Percentiles rank a stretch among this genome's conserved stretches.
Evolutionary conservation across 2,113 vertebrate species (phyloP).

Genomic region (Mixornis gularis): DNA sequence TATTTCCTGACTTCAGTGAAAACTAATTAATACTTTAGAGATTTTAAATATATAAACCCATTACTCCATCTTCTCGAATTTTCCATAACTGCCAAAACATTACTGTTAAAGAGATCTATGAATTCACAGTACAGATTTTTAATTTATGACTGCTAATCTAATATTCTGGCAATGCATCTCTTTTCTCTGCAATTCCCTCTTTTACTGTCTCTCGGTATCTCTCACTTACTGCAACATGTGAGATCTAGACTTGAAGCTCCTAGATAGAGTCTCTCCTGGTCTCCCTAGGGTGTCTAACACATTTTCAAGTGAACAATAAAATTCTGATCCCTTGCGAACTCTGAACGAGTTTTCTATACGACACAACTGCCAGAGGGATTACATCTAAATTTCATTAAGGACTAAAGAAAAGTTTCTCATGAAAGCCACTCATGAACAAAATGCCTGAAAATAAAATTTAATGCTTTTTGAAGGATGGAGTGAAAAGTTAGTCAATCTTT

Average conservation of each 20-base stretch:
- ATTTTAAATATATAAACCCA: not conserved
- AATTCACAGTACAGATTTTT: constrained; percentile 27
- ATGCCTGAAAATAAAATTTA: not conserved
- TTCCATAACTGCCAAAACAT: constrained; percentile 1
- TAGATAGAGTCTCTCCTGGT: not conserved
- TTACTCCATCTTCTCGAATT: not conserved
- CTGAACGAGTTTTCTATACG: constrained; percentile 23
- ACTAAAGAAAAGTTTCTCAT: not conserved
- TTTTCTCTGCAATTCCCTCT: not conserved
- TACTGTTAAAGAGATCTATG: constrained; percentile 13
- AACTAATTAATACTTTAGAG: constrained; percentile 3
- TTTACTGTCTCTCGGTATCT: not conserved
- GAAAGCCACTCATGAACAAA: not conserved
- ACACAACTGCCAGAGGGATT: not conserved
- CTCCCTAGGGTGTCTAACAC: not conserved
- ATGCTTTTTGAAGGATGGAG: not conserved
- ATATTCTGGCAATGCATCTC: constrained; percentile 17
- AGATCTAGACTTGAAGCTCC: not conserved
- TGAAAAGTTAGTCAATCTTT: not conserved
- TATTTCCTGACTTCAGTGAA: constrained; percentile 28
- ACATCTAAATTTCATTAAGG: constrained; percentile 25
- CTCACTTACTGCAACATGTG: not conserved
- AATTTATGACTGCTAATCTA: constrained; percentile 37
- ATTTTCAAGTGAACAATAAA: not conserved
- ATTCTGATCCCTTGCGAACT: not conserved